A percentile compares a stretch with the other conserved stretches of the same genome.
Evolutionary conservation across 2,888 invertebrate species (phyloP).

Genomic region (Aphodius granarius): DNA sequence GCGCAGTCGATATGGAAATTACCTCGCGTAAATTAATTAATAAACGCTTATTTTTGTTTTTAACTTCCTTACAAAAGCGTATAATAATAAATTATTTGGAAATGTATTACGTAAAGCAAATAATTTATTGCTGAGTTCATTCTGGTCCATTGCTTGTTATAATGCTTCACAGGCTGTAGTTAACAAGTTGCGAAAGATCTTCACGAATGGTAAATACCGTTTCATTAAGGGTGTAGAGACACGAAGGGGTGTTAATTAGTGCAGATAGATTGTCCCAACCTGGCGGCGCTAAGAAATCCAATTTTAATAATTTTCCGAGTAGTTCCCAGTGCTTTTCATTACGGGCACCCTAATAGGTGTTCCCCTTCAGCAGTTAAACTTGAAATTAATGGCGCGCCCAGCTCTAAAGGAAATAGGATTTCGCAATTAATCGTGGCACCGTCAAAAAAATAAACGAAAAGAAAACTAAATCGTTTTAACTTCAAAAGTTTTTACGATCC

Average conservation of each 20-base stretch:
- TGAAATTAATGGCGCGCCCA: not conserved
- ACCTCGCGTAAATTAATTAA: not conserved
- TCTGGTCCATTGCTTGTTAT: too few relatives aligned
- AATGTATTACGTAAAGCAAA: not conserved
- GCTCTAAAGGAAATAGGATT: not conserved
- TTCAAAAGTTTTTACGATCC: too few relatives aligned
- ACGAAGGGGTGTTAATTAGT: not conserved
- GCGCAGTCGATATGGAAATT: not conserved
- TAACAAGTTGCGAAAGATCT: not conserved
- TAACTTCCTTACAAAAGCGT: not conserved
- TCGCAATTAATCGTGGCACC: not conserved
- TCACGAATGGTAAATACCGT: not conserved
- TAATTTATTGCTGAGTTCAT: too few relatives aligned
- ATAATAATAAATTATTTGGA: not conserved
- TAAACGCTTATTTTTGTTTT: not conserved
- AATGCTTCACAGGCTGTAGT: not conserved
- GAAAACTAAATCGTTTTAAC: too few relatives aligned
- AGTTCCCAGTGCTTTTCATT: not conserved
- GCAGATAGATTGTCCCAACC: not conserved
- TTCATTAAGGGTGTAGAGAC: not conserved
- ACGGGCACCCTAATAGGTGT: not conserved
- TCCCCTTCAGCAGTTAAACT: not conserved
- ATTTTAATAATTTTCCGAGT: not conserved
- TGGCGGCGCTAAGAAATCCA: not conserved
- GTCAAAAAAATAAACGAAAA: not conserved